Evolutionary conservation across 2,888 invertebrate species (phyloP).

Genomic region (Lithophane semibrunnea): DNA sequence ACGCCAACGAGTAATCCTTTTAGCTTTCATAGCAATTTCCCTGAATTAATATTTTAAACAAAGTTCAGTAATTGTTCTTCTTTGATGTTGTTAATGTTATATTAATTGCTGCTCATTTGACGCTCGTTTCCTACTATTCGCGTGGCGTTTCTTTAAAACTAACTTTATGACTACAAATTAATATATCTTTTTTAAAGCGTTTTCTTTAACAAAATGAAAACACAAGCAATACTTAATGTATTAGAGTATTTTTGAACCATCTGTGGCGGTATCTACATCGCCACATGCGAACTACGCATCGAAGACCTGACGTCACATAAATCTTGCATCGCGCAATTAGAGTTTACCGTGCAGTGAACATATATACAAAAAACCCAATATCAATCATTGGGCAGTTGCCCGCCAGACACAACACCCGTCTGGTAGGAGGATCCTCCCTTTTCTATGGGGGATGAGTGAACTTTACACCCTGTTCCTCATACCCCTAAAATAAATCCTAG

Average conservation of each 20-base stretch:
- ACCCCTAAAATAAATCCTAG: background rate
- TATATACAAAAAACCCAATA: too few species aligned
- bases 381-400: too few species aligned
- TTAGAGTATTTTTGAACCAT: background rate
- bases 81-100: slow-evolving; percentile 22
- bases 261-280: too few species aligned
- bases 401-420: too few species aligned
- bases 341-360: too few species aligned
- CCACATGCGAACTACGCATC: too few species aligned
- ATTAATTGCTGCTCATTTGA: slow-evolving; percentile 21
- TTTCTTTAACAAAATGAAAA: background rate
- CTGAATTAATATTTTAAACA: slow-evolving; percentile 4
- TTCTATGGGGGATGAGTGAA: too few species aligned
- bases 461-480: too few species aligned
- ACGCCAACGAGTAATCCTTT: slow-evolving; percentile 32
- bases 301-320: too few species aligned
- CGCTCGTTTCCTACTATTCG: slow-evolving; percentile 8
- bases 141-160: slow-evolving; percentile 15
- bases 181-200: background rate
- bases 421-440: too few species aligned
- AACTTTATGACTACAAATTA: background rate
- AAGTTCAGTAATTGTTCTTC: slow-evolving; percentile 11
- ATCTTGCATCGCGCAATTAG: too few species aligned
- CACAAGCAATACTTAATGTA: background rate
- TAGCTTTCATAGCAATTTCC: slow-evolving; percentile 3